These are phyloP conservation scores for Nebria salina DNA, from an alignment of 2,888 invertebrate genomes.

Conservation along the genomic window DNA sequence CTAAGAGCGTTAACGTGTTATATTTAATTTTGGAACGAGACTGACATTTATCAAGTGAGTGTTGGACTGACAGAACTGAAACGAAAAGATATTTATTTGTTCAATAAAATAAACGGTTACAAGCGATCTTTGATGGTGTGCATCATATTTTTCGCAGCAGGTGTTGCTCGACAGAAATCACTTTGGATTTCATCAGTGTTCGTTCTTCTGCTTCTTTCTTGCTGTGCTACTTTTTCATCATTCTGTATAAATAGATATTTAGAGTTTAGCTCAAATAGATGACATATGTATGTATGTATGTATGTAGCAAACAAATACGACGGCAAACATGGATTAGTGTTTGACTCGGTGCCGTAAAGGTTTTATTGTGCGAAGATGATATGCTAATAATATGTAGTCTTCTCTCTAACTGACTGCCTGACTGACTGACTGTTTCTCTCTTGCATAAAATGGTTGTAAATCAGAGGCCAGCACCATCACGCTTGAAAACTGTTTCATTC, in stretches of 20 bases:
- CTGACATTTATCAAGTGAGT: slow-evolving; percentile 15
- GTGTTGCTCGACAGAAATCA: not conserved
- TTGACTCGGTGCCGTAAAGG: not conserved
- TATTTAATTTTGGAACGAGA: slow-evolving; percentile 22
- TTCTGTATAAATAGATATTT: too few relatives aligned
- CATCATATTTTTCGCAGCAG: not conserved
- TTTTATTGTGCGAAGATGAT: slow-evolving; percentile 15
- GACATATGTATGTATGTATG: too few relatives aligned
- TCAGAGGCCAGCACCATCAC: not conserved
- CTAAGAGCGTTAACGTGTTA: slow-evolving; percentile 18
- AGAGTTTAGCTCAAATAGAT: too few relatives aligned
- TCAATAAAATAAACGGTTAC: slow-evolving; percentile 8
- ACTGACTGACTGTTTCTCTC: too few relatives aligned
- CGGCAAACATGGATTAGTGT: not conserved
- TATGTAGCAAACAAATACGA: too few relatives aligned
- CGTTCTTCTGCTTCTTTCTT: too few relatives aligned
- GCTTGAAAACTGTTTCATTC: slow-evolving; percentile 9
- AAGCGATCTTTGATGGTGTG: not conserved
- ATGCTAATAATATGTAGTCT: slow-evolving; percentile 5
- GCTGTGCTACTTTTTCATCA: too few relatives aligned
- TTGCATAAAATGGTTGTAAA: slow-evolving; percentile 18
- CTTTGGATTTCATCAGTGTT: not conserved
- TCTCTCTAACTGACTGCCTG: not conserved
- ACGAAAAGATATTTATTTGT: slow-evolving; percentile 8
- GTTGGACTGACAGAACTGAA: slow-evolving; percentile 13